Percentiles rank a stretch among this genome's conserved stretches.
Conservation (phyloP, 2,113 vertebrate genomes). For the Cryptomyrus ogoouensis region DNA sequence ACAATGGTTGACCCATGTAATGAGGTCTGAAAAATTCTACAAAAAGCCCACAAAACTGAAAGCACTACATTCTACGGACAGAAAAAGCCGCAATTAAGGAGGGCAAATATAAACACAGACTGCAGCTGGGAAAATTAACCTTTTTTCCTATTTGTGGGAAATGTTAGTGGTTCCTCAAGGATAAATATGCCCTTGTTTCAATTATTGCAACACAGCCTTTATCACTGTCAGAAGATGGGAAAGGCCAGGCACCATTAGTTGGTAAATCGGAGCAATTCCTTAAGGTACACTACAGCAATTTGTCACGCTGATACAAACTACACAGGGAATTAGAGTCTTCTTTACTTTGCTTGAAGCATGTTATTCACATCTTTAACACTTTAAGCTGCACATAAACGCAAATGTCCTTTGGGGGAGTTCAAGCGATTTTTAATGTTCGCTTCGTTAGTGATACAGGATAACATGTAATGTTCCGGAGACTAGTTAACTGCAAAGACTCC, state of each 20-base stretch:
- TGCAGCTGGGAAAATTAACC: neutral
- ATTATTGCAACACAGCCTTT: conserved; percentile 8
- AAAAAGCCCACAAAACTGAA: neutral
- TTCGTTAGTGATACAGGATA: neutral
- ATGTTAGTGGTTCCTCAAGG: neutral
- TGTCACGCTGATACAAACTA: neutral
- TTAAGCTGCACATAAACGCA: neutral
- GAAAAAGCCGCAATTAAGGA: neutral
- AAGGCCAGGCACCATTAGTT: conserved; percentile 8
- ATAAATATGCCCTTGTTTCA: conserved; percentile 10
- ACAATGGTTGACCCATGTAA: neutral
- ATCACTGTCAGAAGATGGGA: conserved; percentile 3
- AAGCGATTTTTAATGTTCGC: neutral
- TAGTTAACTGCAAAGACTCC: neutral
- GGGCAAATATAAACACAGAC: neutral
- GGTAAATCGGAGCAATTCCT: conserved; percentile 12
- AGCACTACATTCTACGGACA: neutral
- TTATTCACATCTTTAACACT: conserved; percentile 9
- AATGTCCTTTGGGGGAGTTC: neutral
- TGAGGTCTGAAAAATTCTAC: neutral
- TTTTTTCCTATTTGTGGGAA: neutral
- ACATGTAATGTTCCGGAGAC: neutral
- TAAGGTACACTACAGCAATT: conserved; percentile 5
- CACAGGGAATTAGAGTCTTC: neutral
- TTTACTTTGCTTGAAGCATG: conserved; percentile 13